Evolutionary conservation across 2,113 vertebrate genomes (phyloP).

Genomic region (Channa argus): DNA sequence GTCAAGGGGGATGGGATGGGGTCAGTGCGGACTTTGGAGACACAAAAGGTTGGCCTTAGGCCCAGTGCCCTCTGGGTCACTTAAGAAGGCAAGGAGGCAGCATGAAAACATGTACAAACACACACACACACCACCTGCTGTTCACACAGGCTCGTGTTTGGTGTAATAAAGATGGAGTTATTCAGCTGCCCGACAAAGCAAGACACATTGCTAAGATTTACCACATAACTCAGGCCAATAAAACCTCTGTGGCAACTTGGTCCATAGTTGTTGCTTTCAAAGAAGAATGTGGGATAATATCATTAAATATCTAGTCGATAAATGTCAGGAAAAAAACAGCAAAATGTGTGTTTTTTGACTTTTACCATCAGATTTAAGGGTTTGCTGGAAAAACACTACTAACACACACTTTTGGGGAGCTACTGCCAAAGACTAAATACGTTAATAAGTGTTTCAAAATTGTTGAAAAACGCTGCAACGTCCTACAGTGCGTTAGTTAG

Average conservation of each 20-base stretch:
- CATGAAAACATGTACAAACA: conserved; percentile 47
- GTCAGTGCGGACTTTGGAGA: conserved; percentile 64
- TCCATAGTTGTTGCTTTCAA: neutral
- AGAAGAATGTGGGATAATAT: neutral
- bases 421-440: too few relatives aligned
- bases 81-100: conserved; percentile 56
- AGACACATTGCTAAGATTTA: conserved; percentile 59
- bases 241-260: conserved; percentile 29
- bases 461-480: too few relatives aligned
- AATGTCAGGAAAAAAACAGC: neutral
- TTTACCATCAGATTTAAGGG: neutral
- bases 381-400: neutral
- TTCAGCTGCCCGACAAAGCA: conserved; percentile 42
- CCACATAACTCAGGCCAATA: conserved; percentile 35
- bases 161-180: conserved; percentile 72
- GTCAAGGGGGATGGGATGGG: conserved; percentile 34
- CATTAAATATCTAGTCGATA: too few relatives aligned
- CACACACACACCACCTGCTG: conserved; percentile 77
- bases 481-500: too few relatives aligned
- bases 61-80: conserved; percentile 70
- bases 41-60: conserved; percentile 71
- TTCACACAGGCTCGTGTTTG: conserved; percentile 56
- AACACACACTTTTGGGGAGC: too few relatives aligned
- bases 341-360: neutral
- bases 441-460: too few relatives aligned